A percentile compares a stretch with the other conserved stretches of the same genome.
Evolutionary conservation across 2,888 invertebrate genomes (phyloP).

Genomic region (Macrophya alboannulata): DNA sequence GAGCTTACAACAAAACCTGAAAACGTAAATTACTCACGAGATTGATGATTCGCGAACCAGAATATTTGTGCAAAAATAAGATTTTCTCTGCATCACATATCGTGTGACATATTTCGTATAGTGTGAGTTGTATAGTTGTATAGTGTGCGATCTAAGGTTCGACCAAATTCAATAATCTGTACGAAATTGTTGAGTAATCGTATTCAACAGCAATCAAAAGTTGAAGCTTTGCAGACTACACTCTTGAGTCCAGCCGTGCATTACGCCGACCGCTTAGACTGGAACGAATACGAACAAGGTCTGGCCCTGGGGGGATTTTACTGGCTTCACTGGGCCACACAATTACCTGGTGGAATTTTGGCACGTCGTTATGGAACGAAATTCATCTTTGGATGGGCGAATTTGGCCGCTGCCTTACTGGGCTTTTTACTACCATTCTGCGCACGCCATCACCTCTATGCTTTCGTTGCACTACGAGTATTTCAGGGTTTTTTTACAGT

Average conservation of each 20-base stretch:
- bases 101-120: background rate
- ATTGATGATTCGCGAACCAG: background rate
- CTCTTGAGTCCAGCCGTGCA: constrained; percentile 37
- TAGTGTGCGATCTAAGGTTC: too few species aligned
- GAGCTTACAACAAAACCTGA: background rate
- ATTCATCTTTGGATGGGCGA: constrained; percentile 85
- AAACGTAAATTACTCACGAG: constrained; percentile 34
- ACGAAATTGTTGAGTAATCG: background rate
- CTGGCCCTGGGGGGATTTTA: constrained; percentile 86
- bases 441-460: constrained; percentile 82
- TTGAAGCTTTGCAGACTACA: background rate
- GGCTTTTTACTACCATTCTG: constrained; percentile 86
- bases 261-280: constrained; percentile 80
- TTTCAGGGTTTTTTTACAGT: constrained; percentile 88
- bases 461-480: constrained; percentile 84
- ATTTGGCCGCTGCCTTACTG: constrained; percentile 84
- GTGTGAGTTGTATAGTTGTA: too few species aligned
- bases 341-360: constrained; percentile 88
- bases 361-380: constrained; percentile 88
- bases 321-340: constrained; percentile 88
- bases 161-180: background rate
- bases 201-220: background rate
- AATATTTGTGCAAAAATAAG: background rate
- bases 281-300: constrained; percentile 86
- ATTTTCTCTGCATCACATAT: background rate